A percentile compares a stretch with the other conserved stretches of the same genome.
Evolutionary conservation across 2,797 vertebrate genomes (phyloP).

Genomic region (Miichthys miiuy): DNA sequence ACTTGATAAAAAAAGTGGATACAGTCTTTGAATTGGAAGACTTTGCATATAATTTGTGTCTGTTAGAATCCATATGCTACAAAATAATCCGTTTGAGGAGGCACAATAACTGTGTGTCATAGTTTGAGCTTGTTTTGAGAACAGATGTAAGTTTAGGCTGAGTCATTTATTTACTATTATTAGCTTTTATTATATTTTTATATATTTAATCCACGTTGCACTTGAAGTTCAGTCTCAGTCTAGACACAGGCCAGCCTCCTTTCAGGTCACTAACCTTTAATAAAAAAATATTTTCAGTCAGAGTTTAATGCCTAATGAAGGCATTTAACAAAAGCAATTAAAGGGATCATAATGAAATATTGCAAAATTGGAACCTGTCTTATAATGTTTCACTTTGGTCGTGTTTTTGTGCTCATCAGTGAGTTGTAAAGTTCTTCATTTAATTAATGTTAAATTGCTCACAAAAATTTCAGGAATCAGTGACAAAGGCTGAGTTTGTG

Average conservation of each 20-base stretch:
- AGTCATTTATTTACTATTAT: slow-evolving; percentile 13
- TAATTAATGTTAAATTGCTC: slow-evolving; percentile 22
- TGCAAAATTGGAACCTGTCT: background rate
- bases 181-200: background rate
- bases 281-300: slow-evolving; percentile 14
- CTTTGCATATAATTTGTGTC: background rate
- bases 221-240: background rate
- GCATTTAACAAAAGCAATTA: background rate
- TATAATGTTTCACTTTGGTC: background rate
- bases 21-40: background rate
- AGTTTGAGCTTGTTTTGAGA: slow-evolving; percentile 16
- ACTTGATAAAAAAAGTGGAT: background rate
- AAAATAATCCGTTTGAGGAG: background rate
- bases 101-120: slow-evolving; percentile 23
- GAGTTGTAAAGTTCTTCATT: background rate
- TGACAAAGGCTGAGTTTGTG: slow-evolving; percentile 14
- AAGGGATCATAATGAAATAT: background rate
- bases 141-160: background rate
- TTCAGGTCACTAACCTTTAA: slow-evolving; percentile 12
- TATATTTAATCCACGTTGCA: slow-evolving; percentile 34
- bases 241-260: slow-evolving; percentile 14
- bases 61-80: background rate
- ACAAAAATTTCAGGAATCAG: slow-evolving; percentile 34
- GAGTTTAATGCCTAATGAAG: background rate
- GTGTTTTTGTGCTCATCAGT: slow-evolving; percentile 5